Base-by-base conservation (phyloP, 2,113 vertebrate genomes). In the Takifugu bimaculatus region DNA sequence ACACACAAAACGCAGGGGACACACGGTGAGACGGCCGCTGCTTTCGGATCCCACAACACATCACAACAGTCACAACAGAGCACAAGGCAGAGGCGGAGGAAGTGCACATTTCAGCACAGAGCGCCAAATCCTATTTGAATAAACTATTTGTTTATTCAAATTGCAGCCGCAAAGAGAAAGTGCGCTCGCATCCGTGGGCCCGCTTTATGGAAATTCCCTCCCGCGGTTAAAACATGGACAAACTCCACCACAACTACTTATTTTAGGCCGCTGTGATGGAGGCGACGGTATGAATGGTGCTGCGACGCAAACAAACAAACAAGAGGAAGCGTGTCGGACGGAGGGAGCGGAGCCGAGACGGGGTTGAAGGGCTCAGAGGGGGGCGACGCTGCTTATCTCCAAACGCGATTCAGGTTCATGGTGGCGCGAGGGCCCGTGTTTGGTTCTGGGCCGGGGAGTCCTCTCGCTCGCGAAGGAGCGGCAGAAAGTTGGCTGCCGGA, bases 121-220 rank as follows among this genome's bases (percentile, higher is more conserved):
- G 35, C 35, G 35, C 35, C 35, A 39, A 39, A 39, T 39, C 35
- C 35, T 20, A 20, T 20, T 20, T 20, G 20, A 20, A 20, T 20
- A 20, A 39, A 48, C 45, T 48, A n/a, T 48, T 48, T 84, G 85
- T 74, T 81, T 84, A 85, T 84, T 86, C 76, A 75, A 76, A 81
- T 72, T 72, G 72, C 13, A 57, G 77, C 59, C 63, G 35, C 27
- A 39, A 72, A 20, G 71, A 68, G 74, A 82, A 78, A 85, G 75
- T 81, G 79, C 55, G 71, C 77, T 72, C 57, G 77, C 77, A 78
- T 88, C 78, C 76, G 45, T 11, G 57, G 75, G 54, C 78, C 78
- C 61, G 74, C 80, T 82, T 81, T 84, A 83, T 75, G 76, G 77
- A 85, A 86, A 84, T 81, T 83, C 86, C 87, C 87, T 85, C 85